A percentile compares a stretch with the other conserved stretches of the same genome.
Conservation (phyloP, 2,797 vertebrate genomes). For the Vespertilio murinus region DNA sequence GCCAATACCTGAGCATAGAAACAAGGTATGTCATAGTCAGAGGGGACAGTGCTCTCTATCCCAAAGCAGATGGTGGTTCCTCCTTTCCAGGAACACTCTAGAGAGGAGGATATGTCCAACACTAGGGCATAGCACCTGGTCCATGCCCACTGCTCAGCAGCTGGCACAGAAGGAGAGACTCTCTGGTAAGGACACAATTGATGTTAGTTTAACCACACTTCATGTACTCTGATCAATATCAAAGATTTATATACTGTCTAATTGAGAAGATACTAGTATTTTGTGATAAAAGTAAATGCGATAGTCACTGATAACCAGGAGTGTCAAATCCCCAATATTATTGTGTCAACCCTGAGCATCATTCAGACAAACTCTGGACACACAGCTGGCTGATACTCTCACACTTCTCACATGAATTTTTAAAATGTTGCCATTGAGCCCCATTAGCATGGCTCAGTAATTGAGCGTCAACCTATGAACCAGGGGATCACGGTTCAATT, state of each 20-base stretch:
- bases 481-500: too few relatives aligned
- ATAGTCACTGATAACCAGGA: neutral
- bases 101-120: neutral
- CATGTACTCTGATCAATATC: neutral
- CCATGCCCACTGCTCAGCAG: neutral
- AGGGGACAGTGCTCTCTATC: neutral
- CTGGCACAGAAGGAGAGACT: neutral
- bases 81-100: neutral
- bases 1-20: neutral
- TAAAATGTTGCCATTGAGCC: neutral
- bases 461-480: too few relatives aligned
- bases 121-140: neutral
- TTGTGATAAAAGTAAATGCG: neutral
- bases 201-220: neutral
- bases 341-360: neutral
- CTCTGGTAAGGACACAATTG: neutral
- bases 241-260: neutral
- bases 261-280: neutral
- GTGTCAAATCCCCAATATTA: neutral
- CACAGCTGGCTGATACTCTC: rapidly evolving
- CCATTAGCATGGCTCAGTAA: too few relatives aligned
- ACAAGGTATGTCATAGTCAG: neutral
- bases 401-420: neutral
- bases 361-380: neutral
- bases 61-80: neutral